Conservation (phyloP, 2,113 vertebrate species). For the Smithornis capensis region DNA sequence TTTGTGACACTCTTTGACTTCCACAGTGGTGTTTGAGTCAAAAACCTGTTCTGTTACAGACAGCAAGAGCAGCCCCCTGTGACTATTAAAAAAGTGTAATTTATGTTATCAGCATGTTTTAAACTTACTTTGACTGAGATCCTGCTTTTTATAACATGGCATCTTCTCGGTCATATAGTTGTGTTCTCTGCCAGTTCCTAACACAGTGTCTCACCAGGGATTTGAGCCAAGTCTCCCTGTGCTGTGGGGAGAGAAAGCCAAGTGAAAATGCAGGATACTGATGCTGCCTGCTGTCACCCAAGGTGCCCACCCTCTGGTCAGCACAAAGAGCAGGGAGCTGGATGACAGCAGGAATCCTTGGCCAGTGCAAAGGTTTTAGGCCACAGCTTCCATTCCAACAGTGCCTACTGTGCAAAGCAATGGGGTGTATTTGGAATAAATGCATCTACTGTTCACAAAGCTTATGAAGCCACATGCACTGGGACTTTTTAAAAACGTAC, state of each 20-base stretch:
- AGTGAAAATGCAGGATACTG: background rate
- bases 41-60: background rate
- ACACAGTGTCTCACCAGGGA: background rate
- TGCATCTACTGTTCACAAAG: background rate
- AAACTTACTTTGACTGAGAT: background rate
- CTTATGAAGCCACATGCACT: background rate
- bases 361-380: background rate
- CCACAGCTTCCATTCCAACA: background rate
- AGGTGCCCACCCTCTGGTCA: background rate
- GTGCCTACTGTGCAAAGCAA: background rate
- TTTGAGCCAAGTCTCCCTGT: background rate
- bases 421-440: background rate
- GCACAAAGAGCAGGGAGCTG: background rate
- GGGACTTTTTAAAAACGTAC: background rate
- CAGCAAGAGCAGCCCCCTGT: background rate
- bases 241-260: background rate
- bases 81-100: background rate
- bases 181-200: background rate
- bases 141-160: background rate
- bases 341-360: background rate
- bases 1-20: constrained; percentile 19
- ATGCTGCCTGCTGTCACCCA: background rate
- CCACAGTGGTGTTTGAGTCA: background rate
- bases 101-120: background rate
- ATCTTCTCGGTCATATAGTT: background rate